Evolutionary conservation across 2,888 invertebrate genomes (phyloP).

Genomic region (Synanthedon vespiformis): DNA sequence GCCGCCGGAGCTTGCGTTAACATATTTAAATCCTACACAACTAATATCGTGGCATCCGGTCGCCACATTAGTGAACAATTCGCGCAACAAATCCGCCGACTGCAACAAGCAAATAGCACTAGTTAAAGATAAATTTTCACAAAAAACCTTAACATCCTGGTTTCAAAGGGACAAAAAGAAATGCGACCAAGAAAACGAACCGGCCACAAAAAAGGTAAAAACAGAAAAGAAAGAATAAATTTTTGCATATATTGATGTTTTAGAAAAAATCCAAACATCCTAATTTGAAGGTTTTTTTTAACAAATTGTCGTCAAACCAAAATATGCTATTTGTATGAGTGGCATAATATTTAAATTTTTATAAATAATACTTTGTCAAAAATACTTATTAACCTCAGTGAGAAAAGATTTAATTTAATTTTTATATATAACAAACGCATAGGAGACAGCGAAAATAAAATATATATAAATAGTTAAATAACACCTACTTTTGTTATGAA

Average conservation of each 20-base stretch:
- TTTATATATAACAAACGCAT: too few species aligned
- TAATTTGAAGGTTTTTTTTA: too few species aligned
- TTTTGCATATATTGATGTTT: not conserved
- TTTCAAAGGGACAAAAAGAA: constrained; percentile 44
- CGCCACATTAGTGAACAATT: constrained; percentile 77
- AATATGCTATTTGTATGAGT: too few species aligned
- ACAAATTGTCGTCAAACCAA: too few species aligned
- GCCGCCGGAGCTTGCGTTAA: constrained; percentile 59
- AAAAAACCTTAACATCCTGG: constrained; percentile 59
- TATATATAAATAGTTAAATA: too few species aligned
- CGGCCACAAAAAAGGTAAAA: constrained; percentile 4
- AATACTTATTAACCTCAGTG: too few species aligned
- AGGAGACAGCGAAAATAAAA: too few species aligned
- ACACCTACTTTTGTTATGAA: too few species aligned
- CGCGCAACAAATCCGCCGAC: constrained; percentile 73
- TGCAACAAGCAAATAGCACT: constrained; percentile 64
- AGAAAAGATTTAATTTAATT: too few species aligned
- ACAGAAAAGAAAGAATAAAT: not conserved
- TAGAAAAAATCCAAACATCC: too few species aligned
- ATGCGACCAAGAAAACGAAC: constrained; percentile 14
- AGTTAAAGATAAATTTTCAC: constrained; percentile 30
- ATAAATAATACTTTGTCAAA: too few species aligned
- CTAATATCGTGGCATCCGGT: constrained; percentile 77
- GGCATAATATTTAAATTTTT: too few species aligned
- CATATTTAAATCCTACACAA: constrained; percentile 65